Evolutionary conservation across 2,797 vertebrate genomes (phyloP).

Genomic region (Morelia viridis): DNA sequence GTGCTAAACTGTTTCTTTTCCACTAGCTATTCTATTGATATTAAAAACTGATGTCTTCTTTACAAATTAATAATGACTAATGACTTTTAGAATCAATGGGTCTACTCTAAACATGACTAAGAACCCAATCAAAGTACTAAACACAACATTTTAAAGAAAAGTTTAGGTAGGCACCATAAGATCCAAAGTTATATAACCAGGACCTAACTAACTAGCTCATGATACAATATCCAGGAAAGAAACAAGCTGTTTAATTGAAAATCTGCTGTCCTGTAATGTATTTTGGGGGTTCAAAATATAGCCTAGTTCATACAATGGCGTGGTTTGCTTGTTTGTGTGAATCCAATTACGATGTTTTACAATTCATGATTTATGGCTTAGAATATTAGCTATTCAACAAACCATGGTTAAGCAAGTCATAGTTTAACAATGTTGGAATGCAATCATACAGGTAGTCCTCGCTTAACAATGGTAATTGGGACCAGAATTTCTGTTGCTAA

Average conservation of each 20-base stretch:
- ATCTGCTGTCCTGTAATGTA: too few relatives aligned
- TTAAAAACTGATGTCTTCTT: not conserved
- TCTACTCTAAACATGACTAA: not conserved
- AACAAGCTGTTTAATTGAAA: too few relatives aligned
- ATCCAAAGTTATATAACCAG: too few relatives aligned
- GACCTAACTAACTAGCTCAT: too few relatives aligned
- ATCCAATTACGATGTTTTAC: too few relatives aligned
- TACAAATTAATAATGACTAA: not conserved
- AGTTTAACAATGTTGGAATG: not conserved
- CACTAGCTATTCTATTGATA: not conserved
- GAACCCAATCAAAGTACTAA: too few relatives aligned
- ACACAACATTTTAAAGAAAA: too few relatives aligned
- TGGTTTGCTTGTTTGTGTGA: too few relatives aligned
- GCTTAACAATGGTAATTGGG: not conserved
- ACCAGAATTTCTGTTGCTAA: not conserved
- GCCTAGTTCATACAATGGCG: too few relatives aligned
- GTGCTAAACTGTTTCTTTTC: conserved; percentile 34
- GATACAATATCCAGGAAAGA: too few relatives aligned
- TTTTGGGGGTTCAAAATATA: too few relatives aligned
- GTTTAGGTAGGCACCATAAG: too few relatives aligned
- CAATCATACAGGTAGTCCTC: not conserved
- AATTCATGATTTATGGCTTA: not conserved
- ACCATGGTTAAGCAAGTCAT: not conserved
- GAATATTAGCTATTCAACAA: not conserved
- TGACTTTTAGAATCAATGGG: not conserved